Evolutionary conservation across 1,140 invertebrate species (phyloP), one percentile per base, ranked within the genome.

Genomic region (Forficula auricularia): DNA sequence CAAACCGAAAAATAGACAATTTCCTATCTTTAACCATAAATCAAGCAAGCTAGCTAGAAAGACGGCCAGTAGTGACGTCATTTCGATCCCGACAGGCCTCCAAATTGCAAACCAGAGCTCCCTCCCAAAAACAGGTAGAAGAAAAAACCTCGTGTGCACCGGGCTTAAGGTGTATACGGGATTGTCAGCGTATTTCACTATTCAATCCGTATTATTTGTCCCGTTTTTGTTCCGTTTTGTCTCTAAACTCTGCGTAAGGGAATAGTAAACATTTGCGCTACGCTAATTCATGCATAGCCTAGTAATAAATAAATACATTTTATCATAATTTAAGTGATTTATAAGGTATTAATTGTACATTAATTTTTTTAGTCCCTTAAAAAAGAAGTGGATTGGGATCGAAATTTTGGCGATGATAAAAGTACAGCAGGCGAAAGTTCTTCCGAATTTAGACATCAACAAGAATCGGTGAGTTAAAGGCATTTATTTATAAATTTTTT

Each of bases 311-410:
- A n/a, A n/a, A n/a, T n/a, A n/a, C n/a, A n/a, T n/a, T n/a, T n/a
- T n/a, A n/a, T 42, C 7, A 32, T 15, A 32, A 9, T 16, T 13
- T 3, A 33, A 33, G 40, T 6, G 4, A 19, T 42, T 30, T 42
- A 15, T 12, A 7, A 18, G 2, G 15, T 18, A 19, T 19, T n/a
- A 43, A 32, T 38, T 38, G 22, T 43, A 42, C 36, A 53, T 48
- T 56, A 62, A 37, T 54, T 50, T 48, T 67, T 71, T 34, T 70
- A 87, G 83, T 84, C 81, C 33, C 62, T 87, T 53, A 87, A 86
- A 59, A 87, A 87, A 66, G 83, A 87, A 71, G 73, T 81, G 50
- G 82, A 85, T 56, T 85, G 81, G 77, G 75, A 79, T 59, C 48
- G 55, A 45, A 34, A 34, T 40, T 12, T 37, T 16, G 52, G 48